Conservation (phyloP, 2,888 invertebrate genomes). For the Oxytorus armatus region DNA sequence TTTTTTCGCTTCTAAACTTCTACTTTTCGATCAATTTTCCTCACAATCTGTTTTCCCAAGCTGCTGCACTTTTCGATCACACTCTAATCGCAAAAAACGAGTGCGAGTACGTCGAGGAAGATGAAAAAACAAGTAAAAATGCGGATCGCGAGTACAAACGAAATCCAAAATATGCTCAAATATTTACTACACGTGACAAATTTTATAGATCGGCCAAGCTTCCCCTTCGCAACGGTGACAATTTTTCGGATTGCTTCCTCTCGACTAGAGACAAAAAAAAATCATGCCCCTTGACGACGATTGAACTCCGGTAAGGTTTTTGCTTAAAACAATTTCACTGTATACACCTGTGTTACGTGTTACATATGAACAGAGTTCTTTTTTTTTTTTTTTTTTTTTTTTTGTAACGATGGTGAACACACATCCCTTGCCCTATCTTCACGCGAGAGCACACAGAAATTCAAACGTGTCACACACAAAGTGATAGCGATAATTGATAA, state of each 20-base stretch:
- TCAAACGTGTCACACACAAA: neutral
- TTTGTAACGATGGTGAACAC: neutral
- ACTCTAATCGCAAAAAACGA: neutral
- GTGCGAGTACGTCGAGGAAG: slow-evolving; percentile 16
- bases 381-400: slow-evolving; percentile 13
- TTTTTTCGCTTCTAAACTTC: neutral
- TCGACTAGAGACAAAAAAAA: slow-evolving; percentile 58
- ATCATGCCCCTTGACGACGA: slow-evolving; percentile 50
- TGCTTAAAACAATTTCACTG: slow-evolving; percentile 14
- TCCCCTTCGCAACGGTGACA: slow-evolving; percentile 59
- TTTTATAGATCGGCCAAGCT: slow-evolving; percentile 62
- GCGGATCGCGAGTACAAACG: neutral
- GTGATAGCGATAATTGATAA: slow-evolving; percentile 4
- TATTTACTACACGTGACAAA: slow-evolving; percentile 44
- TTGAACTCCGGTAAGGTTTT: slow-evolving; percentile 58
- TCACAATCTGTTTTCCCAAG: slow-evolving; percentile 24
- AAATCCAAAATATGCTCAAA: slow-evolving; percentile 3
- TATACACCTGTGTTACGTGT: slow-evolving; percentile 3
- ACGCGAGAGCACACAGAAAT: slow-evolving; percentile 39
- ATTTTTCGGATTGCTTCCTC: slow-evolving; percentile 61
- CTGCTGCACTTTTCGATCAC: neutral
- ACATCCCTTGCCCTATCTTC: neutral
- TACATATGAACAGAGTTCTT: slow-evolving; percentile 20
- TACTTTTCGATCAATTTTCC: neutral
- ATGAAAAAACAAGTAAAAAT: slow-evolving; percentile 21